Conservation (phyloP, 2,797 vertebrate genomes). For the Rhincodon typus region DNA sequence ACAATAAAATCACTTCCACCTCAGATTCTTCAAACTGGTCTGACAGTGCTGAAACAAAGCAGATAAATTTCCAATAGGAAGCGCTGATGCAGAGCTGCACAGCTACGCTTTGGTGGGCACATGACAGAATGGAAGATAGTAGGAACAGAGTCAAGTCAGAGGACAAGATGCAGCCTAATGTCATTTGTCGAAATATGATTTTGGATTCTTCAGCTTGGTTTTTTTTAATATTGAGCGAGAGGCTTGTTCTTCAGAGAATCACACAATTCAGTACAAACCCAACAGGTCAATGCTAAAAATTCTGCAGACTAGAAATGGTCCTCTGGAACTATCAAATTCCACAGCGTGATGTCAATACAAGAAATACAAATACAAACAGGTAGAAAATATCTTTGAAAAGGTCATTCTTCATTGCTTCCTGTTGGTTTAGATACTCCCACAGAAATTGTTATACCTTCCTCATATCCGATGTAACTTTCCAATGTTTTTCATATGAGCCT, state of each 20-base stretch:
- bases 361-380: constrained; percentile 11
- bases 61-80: constrained; percentile 10
- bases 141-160: neutral
- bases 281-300: neutral
- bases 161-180: neutral
- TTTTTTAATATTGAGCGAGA: neutral
- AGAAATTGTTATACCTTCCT: neutral
- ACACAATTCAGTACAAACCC: too few species aligned
- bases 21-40: constrained; percentile 21
- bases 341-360: neutral
- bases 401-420: neutral
- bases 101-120: neutral
- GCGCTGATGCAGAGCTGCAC: neutral
- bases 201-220: neutral
- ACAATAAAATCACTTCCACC: constrained; percentile 23
- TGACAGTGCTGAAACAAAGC: neutral
- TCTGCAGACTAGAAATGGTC: neutral
- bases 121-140: neutral
- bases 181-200: constrained; percentile 1
- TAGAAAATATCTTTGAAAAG: neutral
- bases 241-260: neutral
- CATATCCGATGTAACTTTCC: neutral
- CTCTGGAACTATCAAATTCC: neutral
- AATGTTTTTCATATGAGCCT: neutral
- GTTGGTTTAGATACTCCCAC: neutral